Evolutionary conservation across 2,113 vertebrate species (phyloP).

Genomic region (Daboia siamensis): DNA sequence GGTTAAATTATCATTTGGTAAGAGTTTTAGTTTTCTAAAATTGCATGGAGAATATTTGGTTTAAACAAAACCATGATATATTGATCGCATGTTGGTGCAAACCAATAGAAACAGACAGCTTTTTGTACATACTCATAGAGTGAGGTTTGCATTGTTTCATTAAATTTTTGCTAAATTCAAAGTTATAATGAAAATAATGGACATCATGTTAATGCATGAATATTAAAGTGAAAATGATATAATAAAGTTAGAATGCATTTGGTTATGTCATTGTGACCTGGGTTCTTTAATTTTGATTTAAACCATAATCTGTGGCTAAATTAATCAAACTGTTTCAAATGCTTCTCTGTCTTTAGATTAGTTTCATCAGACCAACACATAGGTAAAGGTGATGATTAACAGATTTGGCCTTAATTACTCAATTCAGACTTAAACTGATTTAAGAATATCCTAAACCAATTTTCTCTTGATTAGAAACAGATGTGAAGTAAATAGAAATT

Average conservation of each 20-base stretch:
- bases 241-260: not conserved
- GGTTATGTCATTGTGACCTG: not conserved
- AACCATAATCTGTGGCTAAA: not conserved
- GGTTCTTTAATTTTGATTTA: not conserved
- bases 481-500: slow-evolving; percentile 4
- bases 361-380: not conserved
- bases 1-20: not conserved
- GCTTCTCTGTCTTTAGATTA: not conserved
- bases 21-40: not conserved
- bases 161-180: not conserved
- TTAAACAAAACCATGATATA: not conserved
- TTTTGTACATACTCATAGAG: too few relatives aligned
- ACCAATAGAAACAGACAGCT: not conserved
- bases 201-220: not conserved
- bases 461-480: not conserved
- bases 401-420: not conserved
- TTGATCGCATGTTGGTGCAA: not conserved
- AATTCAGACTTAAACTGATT: not conserved
- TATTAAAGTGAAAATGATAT: not conserved
- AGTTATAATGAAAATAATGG: not conserved
- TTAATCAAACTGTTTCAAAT: not conserved
- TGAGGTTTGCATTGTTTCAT: not conserved
- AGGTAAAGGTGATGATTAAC: not conserved
- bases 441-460: not conserved
- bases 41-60: not conserved